These are phyloP conservation scores for Crypturellus undulatus DNA, from an alignment of 2,113 vertebrate species.

Conservation along the genomic window DNA sequence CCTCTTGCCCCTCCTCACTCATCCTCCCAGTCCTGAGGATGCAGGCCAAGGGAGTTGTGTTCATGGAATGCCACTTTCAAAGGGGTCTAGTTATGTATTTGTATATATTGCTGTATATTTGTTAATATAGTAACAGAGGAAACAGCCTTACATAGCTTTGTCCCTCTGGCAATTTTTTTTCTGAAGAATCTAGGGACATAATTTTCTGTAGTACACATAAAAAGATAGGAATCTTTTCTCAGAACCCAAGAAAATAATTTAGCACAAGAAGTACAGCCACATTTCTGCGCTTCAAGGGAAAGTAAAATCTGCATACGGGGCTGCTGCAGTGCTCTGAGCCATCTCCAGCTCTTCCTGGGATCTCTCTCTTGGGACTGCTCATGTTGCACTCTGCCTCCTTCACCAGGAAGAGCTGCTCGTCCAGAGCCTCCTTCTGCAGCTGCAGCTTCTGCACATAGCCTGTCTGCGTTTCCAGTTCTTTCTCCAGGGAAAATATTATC, in stretches of 20 bases:
- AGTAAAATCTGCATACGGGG: constrained; percentile 83
- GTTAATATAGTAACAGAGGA: neutral
- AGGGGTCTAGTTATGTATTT: neutral
- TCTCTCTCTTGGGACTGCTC: constrained; percentile 97
- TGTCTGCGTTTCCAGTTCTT: constrained; percentile 91
- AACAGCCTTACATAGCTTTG: neutral
- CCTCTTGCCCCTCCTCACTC: neutral
- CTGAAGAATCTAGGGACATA: neutral
- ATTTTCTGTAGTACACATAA: constrained; percentile 12
- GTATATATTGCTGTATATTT: neutral
- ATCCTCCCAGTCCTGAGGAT: neutral
- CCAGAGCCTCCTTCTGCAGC: constrained; percentile 96
- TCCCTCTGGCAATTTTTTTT: neutral
- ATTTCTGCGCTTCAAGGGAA: neutral
- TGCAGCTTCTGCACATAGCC: constrained; percentile 95
- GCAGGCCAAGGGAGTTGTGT: neutral
- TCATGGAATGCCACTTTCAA: neutral
- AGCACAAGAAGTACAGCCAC: neutral
- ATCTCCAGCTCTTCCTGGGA: constrained; percentile 93
- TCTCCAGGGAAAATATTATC: constrained; percentile 95
- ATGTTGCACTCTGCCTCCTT: constrained; percentile 97
- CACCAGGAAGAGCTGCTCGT: constrained; percentile 96
- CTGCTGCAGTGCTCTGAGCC: constrained; percentile 96
- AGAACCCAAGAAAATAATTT: neutral
- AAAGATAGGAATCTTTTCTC: neutral